Conservation (phyloP, 2,113 vertebrate species). For the Tapirus terrestris region DNA sequence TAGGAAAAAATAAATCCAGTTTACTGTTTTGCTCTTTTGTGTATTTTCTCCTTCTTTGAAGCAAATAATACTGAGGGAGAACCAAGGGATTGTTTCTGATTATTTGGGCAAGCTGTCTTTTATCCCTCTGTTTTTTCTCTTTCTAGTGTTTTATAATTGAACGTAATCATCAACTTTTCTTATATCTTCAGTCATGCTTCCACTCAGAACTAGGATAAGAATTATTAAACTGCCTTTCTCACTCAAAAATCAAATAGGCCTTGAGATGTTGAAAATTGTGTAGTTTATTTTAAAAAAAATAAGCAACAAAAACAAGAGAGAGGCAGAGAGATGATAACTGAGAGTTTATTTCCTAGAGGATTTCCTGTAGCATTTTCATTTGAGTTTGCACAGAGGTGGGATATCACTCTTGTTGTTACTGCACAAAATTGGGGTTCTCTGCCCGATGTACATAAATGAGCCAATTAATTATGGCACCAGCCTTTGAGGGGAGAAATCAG, state of each 20-base stretch:
- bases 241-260: neutral
- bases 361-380: neutral
- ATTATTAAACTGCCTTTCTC: neutral
- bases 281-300: neutral
- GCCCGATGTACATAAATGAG: no score
- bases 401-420: neutral
- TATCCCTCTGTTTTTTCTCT: neutral
- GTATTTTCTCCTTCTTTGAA: neutral
- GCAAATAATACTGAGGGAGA: neutral
- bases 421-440: no score
- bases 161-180: neutral
- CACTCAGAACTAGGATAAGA: neutral
- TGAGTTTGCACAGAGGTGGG: neutral
- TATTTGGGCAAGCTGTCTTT: neutral
- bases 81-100: neutral
- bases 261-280: neutral
- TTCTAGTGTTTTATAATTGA: neutral
- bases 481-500: no score
- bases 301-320: neutral
- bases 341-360: neutral
- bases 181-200: neutral
- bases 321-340: neutral
- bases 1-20: neutral
- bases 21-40: neutral
- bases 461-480: no score